Conservation (phyloP, 1,140 invertebrate species). For the Druon quercuslanigerum region DNA sequence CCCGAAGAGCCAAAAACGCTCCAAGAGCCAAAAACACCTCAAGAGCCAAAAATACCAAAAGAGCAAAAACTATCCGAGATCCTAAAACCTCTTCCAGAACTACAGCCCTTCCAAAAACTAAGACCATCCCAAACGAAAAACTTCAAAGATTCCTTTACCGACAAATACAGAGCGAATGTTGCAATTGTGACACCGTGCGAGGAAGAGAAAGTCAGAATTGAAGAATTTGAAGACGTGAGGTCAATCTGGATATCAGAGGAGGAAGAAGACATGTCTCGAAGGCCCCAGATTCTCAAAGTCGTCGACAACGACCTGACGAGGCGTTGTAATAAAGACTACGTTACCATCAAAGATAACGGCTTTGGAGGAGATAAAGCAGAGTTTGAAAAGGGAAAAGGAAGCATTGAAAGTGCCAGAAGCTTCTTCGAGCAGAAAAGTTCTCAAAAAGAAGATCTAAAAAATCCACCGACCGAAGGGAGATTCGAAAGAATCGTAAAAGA, state of each 20-base stretch:
- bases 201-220: constrained; percentile 43
- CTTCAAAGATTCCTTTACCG: not conserved
- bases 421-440: constrained; percentile 68
- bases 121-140: not conserved
- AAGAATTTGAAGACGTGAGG: constrained; percentile 63
- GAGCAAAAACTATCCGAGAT: constrained; percentile 27
- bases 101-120: not conserved
- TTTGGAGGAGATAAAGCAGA: constrained; percentile 25
- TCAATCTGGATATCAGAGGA: constrained; percentile 70
- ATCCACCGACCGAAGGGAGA: constrained; percentile 75
- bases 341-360: constrained; percentile 36
- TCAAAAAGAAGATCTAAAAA: constrained; percentile 70
- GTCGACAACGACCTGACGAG: constrained; percentile 71
- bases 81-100: not conserved
- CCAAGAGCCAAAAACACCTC: constrained; percentile 4
- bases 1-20: not conserved
- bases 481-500: constrained; percentile 78
- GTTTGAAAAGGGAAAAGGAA: constrained; percentile 35
- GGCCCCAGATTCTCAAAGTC: constrained; percentile 71
- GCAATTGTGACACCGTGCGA: constrained; percentile 40
- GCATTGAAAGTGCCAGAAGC: constrained; percentile 63
- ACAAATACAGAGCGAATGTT: constrained; percentile 42
- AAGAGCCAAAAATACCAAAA: constrained; percentile 4
- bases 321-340: constrained; percentile 41
- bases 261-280: constrained; percentile 69